Conservation (phyloP, 2,113 vertebrate species). For the Globicephala melas region DNA sequence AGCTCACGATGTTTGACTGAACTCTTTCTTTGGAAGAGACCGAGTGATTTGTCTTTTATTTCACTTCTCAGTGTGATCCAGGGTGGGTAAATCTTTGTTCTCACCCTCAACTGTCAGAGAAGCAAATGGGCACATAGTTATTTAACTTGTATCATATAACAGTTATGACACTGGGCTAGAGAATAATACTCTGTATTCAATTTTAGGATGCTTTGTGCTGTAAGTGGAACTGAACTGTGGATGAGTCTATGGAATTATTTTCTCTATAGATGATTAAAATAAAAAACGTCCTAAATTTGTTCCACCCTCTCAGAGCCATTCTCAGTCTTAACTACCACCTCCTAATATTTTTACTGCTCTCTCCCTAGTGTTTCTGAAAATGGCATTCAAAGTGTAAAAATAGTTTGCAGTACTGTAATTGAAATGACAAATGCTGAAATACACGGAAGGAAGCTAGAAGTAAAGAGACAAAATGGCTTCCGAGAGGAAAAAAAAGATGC, state of each 20-base stretch:
- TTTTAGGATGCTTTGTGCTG: conserved; percentile 59
- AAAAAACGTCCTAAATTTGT: conserved; percentile 65
- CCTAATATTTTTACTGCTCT: conserved; percentile 62
- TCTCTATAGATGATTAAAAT: conserved; percentile 72
- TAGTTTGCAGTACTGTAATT: conserved; percentile 58
- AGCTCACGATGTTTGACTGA: background rate
- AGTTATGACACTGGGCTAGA: background rate
- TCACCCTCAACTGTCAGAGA: background rate
- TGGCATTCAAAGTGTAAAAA: conserved; percentile 64
- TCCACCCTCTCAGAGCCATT: conserved; percentile 54
- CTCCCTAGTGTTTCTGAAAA: conserved; percentile 61
- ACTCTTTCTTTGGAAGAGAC: background rate
- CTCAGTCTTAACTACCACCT: conserved; percentile 59
- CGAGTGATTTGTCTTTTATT: background rate
- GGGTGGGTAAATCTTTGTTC: background rate
- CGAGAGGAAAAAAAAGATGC: background rate
- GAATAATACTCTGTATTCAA: conserved; percentile 58
- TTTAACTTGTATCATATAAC: conserved; percentile 44
- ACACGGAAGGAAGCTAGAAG: conserved; percentile 34
- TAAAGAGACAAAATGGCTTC: conserved; percentile 55
- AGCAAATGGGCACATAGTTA: background rate
- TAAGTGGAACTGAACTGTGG: conserved; percentile 53
- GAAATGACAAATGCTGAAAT: conserved; percentile 68
- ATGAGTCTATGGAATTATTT: conserved; percentile 54
- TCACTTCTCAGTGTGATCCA: background rate